Evolutionary conservation across 1,140 invertebrate species (phyloP), one percentile per base, ranked within the genome.

Genomic region (Halictus rubicundus): DNA sequence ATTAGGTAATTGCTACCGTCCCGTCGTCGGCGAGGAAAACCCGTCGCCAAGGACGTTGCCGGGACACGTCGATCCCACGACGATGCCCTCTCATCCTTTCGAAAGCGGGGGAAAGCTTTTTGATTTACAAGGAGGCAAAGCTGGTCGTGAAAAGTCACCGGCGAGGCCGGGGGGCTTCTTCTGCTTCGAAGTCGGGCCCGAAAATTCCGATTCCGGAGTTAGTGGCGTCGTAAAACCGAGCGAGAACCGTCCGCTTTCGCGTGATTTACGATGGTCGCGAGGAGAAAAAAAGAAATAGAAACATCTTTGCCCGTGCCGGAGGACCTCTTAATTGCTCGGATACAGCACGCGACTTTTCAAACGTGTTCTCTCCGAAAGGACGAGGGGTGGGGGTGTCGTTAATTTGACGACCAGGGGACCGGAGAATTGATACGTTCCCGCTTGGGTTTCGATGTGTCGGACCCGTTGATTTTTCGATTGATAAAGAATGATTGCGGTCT

Each of bases 1-100:
- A 90, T 90, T 85, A 88, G 83, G 80, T 86, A 87, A 85, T 71
- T 68, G 46, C 64, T 10, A 46, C 49, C 27, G 76, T 54, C 9
- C 8, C 39, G 60, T 39, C 54, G 32, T 2, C 5, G 63, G 57
- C 4, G 19, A 21, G 19, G 42, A 27, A 61, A 84, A 70, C 4
- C 37, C 14, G 4, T 32, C 1, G 16, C 14, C 54, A 54, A 21
- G 16, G 49, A 21, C 16, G 49, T 14, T 2, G 27, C 10, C 9
- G 46, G 23, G 21, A 57, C 32, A 39, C 23, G 39, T 2, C 23
- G 2, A 1, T 16, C 21, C 5, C 32, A 32, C 5, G 32, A 32
- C 5, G 32, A n/a, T n/a, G n/a, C n/a, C 32, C 32, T 32, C 32
- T 32, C 32, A 32, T 32, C 32, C 32, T 3, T 32, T 5, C 2